Conservation (phyloP, 2,888 invertebrate species). For the Imbricaverruca yamaguchii region DNA sequence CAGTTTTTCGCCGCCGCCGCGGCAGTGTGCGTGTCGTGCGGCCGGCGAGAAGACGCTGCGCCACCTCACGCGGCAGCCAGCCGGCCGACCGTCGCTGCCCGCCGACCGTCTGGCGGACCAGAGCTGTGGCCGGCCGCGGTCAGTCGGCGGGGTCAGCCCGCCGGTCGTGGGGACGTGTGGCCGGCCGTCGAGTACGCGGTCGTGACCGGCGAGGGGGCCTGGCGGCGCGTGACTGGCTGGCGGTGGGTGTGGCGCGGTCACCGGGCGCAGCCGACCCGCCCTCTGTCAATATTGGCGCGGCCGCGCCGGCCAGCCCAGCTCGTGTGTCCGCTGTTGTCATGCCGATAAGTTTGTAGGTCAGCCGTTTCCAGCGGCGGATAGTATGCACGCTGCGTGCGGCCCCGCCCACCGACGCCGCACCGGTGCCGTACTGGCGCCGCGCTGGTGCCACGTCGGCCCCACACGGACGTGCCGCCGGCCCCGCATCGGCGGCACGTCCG, state of each 20-base stretch:
- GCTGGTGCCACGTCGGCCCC: neutral
- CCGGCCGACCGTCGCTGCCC: neutral
- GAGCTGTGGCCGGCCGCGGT: no score
- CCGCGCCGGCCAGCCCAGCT: neutral
- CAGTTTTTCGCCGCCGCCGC: neutral
- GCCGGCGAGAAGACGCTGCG: neutral
- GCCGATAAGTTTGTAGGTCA: constrained; percentile 20
- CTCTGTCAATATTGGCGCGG: neutral
- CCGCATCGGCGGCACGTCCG: no score
- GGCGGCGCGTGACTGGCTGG: no score
- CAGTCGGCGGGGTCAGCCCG: no score
- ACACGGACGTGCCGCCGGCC: no score
- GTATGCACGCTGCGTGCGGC: neutral
- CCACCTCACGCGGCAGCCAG: neutral
- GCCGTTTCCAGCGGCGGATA: neutral
- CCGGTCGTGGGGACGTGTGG: no score
- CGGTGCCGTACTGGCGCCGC: neutral
- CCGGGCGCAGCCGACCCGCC: neutral
- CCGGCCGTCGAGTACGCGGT: no score
- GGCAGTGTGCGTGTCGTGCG: neutral
- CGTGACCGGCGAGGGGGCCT: neutral
- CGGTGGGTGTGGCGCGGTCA: no score
- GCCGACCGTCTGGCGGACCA: neutral
- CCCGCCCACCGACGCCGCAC: neutral
- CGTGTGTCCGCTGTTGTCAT: neutral